A percentile compares a stretch with the other conserved stretches of the same genome.
Conservation (phyloP, 2,113 vertebrate species). For the Oryzias javanicus region DNA sequence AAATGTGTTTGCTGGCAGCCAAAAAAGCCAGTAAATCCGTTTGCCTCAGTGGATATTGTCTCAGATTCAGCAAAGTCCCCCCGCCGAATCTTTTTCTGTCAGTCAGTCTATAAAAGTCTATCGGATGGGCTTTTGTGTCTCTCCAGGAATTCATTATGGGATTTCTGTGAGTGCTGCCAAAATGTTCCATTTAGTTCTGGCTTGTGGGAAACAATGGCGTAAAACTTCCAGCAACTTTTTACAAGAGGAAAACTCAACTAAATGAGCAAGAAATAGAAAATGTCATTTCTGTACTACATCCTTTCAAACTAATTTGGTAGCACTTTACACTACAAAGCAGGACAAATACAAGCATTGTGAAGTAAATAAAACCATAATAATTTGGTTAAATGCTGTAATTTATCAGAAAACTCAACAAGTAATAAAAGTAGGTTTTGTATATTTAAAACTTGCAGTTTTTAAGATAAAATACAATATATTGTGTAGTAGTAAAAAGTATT, state of each 20-base stretch:
- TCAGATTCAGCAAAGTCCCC: conserved; percentile 58
- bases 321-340: too few species aligned
- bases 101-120: conserved; percentile 52
- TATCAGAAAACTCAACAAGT: too few species aligned
- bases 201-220: conserved; percentile 29
- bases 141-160: conserved; percentile 49
- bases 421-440: too few species aligned
- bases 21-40: conserved; percentile 62
- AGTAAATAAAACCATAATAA: too few species aligned
- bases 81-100: conserved; percentile 47
- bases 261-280: not conserved
- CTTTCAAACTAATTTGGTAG: too few species aligned
- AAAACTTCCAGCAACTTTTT: conserved; percentile 34
- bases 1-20: conserved; percentile 63
- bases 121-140: conserved; percentile 41
- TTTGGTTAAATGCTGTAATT: too few species aligned
- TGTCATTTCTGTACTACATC: too few species aligned
- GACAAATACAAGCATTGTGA: too few species aligned
- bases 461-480: too few species aligned
- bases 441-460: too few species aligned
- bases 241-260: not conserved
- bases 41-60: conserved; percentile 57
- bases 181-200: conserved; percentile 45
- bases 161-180: conserved; percentile 42
- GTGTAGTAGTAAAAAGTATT: too few species aligned